These are phyloP conservation scores for Lanius collurio DNA, from an alignment of 2,113 vertebrate species.

Conservation along the genomic window DNA sequence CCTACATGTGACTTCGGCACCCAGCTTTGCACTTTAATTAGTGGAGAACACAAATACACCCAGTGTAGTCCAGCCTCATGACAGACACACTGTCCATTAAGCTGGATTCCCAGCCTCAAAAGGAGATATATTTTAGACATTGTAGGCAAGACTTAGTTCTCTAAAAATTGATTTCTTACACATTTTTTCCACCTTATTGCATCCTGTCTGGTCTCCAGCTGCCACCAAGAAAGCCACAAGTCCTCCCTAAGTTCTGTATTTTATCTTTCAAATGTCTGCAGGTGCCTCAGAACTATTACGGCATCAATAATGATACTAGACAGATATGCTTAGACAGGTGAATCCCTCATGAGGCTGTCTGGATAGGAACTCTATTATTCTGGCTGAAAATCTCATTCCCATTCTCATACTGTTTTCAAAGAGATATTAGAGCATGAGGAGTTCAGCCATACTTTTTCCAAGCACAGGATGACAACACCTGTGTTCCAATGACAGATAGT, in stretches of 20 bases:
- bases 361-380: not conserved
- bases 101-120: not conserved
- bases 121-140: not conserved
- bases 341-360: not conserved
- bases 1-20: not conserved
- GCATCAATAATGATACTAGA: not conserved
- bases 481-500: not conserved
- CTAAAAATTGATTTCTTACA: not conserved
- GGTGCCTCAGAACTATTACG: not conserved
- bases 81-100: not conserved
- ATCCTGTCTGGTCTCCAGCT: not conserved
- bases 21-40: not conserved
- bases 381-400: slow-evolving; percentile 3
- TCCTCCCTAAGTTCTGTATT: not conserved
- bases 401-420: not conserved
- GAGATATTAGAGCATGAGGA: not conserved
- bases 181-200: not conserved
- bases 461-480: not conserved
- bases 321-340: not conserved
- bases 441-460: not conserved
- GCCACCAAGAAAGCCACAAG: not conserved
- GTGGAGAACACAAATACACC: not conserved
- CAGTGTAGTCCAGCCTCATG: not conserved
- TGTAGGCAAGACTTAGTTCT: not conserved
- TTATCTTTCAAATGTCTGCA: not conserved